phyloP scores from a whole-genome alignment of 2,797 vertebrate species.

The Chiroxiphia lanceolata region DNA sequence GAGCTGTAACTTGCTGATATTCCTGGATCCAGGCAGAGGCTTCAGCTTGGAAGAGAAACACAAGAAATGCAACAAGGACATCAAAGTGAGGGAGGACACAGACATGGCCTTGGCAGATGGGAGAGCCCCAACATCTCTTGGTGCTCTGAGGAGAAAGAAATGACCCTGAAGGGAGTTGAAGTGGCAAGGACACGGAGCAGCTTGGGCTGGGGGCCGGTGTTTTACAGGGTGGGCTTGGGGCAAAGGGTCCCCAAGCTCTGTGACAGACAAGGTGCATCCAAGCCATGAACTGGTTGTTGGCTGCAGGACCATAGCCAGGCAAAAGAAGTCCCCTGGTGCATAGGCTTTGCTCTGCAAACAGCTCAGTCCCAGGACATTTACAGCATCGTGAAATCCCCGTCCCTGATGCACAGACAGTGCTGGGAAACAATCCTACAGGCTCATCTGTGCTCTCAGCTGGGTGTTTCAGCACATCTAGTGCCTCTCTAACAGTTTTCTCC shows the following conservation, averaged over 20 bases:
- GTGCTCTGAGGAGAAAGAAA: neutral
- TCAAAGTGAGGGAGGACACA: neutral
- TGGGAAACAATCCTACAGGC: fast-evolving
- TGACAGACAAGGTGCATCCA: neutral
- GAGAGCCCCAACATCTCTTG: neutral
- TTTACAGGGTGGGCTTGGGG: neutral
- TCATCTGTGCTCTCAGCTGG: neutral
- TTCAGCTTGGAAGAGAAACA: neutral
- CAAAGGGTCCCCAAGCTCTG: neutral
- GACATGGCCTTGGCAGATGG: neutral
- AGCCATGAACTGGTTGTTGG: neutral
- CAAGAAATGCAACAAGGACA: neutral
- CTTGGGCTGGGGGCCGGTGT: fast-evolving
- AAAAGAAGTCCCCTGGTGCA: fast-evolving
- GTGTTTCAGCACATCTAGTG: neutral
- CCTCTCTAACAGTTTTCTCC: neutral
- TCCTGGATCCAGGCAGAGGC: neutral
- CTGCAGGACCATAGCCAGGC: neutral
- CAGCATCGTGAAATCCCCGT: neutral
- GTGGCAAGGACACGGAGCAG: neutral
- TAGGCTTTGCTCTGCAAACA: neutral
- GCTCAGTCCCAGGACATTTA: neutral
- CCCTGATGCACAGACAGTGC: neutral
- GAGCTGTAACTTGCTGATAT: neutral
- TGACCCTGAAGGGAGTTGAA: neutral